These are phyloP conservation scores for Stenotaenia linearis DNA, from an alignment of 2,888 invertebrate genomes.

Conservation along the genomic window DNA sequence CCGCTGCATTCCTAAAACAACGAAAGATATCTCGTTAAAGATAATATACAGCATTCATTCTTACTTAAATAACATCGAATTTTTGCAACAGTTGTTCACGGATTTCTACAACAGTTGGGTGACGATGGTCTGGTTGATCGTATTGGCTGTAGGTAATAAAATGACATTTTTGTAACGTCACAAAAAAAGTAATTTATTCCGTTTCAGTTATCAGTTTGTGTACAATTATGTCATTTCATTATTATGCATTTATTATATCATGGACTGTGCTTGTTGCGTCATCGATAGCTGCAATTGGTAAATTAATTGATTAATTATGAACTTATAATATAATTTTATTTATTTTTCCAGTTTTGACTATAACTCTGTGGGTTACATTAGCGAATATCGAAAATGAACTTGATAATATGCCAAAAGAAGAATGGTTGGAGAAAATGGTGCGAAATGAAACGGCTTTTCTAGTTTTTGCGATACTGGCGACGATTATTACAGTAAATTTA, in stretches of 20 bases:
- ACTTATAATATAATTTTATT: too few relatives aligned
- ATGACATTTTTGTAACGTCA: slow-evolving; percentile 42
- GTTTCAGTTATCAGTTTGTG: slow-evolving; percentile 72
- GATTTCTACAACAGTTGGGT: slow-evolving; percentile 85
- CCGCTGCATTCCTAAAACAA: slow-evolving; percentile 74
- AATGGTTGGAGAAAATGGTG: slow-evolving; percentile 66
- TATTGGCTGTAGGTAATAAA: slow-evolving; percentile 69
- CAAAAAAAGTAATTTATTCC: slow-evolving; percentile 33
- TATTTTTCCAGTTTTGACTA: slow-evolving; percentile 64
- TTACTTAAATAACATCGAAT: slow-evolving; percentile 79
- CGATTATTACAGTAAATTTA: slow-evolving; percentile 71
- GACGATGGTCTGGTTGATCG: slow-evolving; percentile 72
- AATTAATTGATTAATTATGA: too few relatives aligned
- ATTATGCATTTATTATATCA: slow-evolving; percentile 74
- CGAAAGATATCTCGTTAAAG: slow-evolving; percentile 59
- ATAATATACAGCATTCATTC: slow-evolving; percentile 66
- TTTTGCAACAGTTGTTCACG: slow-evolving; percentile 77
- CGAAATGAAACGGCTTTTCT: slow-evolving; percentile 82
- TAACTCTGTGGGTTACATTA: slow-evolving; percentile 82
- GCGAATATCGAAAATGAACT: slow-evolving; percentile 64
- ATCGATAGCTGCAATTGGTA: slow-evolving; percentile 60
- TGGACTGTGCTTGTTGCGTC: slow-evolving; percentile 81
- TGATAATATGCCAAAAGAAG: slow-evolving; percentile 52
- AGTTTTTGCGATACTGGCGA: slow-evolving; percentile 75
- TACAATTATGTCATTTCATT: slow-evolving; percentile 75